These are phyloP conservation scores for Aratinga solstitialis DNA, from an alignment of 2,797 vertebrate genomes.

Conservation along the genomic window DNA sequence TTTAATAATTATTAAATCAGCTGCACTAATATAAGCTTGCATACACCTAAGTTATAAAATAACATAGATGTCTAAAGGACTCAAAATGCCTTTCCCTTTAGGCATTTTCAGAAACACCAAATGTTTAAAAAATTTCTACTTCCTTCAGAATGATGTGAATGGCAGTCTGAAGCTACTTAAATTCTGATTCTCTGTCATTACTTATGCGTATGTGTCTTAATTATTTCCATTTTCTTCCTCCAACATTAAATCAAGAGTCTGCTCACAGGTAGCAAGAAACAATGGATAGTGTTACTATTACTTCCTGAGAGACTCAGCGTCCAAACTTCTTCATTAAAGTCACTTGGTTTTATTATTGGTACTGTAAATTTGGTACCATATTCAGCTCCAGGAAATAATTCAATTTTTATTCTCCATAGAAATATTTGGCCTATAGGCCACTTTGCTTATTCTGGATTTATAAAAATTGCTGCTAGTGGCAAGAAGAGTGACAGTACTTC, in stretches of 20 bases:
- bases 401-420: constrained; percentile 4
- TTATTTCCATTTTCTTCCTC: background rate
- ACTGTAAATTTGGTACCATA: background rate
- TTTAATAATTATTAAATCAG: background rate
- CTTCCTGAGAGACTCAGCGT: background rate
- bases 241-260: background rate
- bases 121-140: background rate
- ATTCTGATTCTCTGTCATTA: background rate
- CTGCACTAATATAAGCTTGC: background rate
- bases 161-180: background rate
- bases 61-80: background rate
- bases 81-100: background rate
- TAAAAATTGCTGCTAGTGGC: background rate
- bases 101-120: background rate
- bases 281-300: background rate
- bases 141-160: background rate
- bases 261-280: background rate
- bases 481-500: background rate
- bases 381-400: constrained; percentile 36
- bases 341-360: background rate
- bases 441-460: constrained; percentile 12
- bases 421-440: background rate
- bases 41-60: background rate
- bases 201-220: background rate
- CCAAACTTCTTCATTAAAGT: background rate